Conservation (phyloP, 2,113 vertebrate species). For the Naja naja region DNA sequence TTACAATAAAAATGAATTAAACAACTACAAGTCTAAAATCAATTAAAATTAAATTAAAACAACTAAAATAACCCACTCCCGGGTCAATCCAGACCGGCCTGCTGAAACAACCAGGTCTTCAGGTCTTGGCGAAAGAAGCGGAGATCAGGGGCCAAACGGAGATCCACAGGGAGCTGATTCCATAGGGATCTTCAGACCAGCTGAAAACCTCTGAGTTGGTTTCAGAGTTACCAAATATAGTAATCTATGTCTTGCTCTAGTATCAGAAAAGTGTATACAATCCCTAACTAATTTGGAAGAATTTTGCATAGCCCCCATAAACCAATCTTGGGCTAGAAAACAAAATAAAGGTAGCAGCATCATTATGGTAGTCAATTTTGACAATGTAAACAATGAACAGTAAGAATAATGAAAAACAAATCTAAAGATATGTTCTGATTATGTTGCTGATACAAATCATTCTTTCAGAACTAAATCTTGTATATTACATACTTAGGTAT, state of each 20-base stretch:
- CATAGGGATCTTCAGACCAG: not conserved
- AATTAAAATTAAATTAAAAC: too few relatives aligned
- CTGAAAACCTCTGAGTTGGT: not conserved
- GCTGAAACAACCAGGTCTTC: too few relatives aligned
- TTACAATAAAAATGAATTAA: too few relatives aligned
- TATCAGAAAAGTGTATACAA: not conserved
- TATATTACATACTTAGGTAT: not conserved
- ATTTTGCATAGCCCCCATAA: not conserved
- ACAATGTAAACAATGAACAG: not conserved
- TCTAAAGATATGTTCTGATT: not conserved
- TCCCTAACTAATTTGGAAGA: not conserved
- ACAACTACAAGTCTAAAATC: too few relatives aligned
- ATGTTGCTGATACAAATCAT: not conserved
- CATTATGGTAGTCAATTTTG: not conserved
- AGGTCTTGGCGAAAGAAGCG: too few relatives aligned
- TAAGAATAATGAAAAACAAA: not conserved
- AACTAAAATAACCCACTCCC: too few relatives aligned
- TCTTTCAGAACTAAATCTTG: not conserved
- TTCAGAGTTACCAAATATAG: not conserved
- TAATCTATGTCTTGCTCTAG: not conserved
- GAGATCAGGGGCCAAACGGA: too few relatives aligned
- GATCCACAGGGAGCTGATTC: too few relatives aligned
- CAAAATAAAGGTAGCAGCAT: not conserved
- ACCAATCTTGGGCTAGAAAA: not conserved
- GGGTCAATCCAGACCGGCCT: too few relatives aligned